Evolutionary conservation across 2,888 invertebrate species (phyloP).

Genomic region (Eristalinus aeneus): DNA sequence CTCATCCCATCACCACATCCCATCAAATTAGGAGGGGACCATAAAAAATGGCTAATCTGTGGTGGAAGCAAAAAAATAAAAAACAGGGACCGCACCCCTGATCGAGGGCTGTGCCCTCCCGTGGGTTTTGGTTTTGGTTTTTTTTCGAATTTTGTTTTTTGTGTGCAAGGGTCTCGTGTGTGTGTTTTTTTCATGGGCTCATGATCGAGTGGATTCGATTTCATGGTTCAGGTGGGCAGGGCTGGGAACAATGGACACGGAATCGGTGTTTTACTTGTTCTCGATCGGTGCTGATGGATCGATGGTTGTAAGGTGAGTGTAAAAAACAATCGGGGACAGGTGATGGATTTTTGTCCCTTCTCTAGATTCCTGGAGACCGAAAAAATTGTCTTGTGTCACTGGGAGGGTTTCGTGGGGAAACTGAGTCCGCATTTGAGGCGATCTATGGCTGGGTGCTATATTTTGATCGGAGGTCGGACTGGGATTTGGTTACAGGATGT

Average conservation of each 20-base stretch:
- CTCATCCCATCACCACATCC: not conserved
- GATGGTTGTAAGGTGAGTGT: constrained; percentile 56
- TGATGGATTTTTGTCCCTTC: constrained; percentile 46
- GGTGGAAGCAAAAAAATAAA: constrained; percentile 14
- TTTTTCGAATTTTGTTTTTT: constrained; percentile 35
- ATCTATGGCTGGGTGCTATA: constrained; percentile 31
- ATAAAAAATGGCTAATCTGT: constrained; percentile 69
- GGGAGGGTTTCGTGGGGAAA: constrained; percentile 45
- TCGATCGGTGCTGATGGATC: constrained; percentile 53
- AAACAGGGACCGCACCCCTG: constrained; percentile 10
- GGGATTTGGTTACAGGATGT: constrained; percentile 64
- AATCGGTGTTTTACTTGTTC: constrained; percentile 56
- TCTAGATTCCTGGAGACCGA: not conserved
- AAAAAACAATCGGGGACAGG: constrained; percentile 65
- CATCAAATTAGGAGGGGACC: constrained; percentile 1
- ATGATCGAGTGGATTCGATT: constrained; percentile 56
- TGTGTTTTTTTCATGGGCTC: constrained; percentile 17
- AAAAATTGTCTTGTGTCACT: constrained; percentile 60
- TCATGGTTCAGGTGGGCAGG: constrained; percentile 67
- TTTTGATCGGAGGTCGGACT: constrained; percentile 26
- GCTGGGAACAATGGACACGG: constrained; percentile 37
- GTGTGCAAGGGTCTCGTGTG: constrained; percentile 34
- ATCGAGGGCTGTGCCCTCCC: constrained; percentile 36
- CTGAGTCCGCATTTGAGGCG: constrained; percentile 35
- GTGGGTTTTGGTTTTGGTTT: constrained; percentile 6